A percentile compares a stretch with the other conserved stretches of the same genome.
phyloP scores from a whole-genome alignment of 2,888 invertebrate genomes.

The Trissolcus japonicus region DNA sequence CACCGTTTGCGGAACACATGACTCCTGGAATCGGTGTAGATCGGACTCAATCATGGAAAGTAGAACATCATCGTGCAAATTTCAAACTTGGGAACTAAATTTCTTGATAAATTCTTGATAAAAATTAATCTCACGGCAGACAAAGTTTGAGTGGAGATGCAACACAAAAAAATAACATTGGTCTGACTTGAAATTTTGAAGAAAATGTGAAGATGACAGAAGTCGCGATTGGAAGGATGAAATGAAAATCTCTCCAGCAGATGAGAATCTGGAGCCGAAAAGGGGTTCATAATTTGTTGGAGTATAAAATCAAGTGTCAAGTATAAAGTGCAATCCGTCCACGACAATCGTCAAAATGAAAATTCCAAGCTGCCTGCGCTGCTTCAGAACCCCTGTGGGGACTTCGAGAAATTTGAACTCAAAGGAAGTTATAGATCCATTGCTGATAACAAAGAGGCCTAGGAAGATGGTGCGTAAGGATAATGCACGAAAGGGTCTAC shows the following conservation, averaged over 20 bases:
- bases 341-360: conserved; percentile 60
- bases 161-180: too few species aligned
- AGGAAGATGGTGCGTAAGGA: conserved; percentile 36
- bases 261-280: too few species aligned
- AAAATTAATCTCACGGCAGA: too few species aligned
- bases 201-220: too few species aligned
- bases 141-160: too few species aligned
- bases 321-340: background rate
- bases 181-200: too few species aligned
- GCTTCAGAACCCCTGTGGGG: conserved; percentile 60
- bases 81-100: conserved; percentile 14
- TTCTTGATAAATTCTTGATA: too few species aligned
- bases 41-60: background rate
- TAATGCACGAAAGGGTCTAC: conserved; percentile 37
- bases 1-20: background rate
- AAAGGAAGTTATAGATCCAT: conserved; percentile 64
- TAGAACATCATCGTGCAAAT: conserved; percentile 6
- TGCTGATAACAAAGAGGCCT: conserved; percentile 68
- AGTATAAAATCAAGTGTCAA: background rate
- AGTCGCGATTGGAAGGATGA: too few species aligned
- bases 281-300: too few species aligned
- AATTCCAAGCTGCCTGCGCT: conserved; percentile 66
- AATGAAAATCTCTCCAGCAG: too few species aligned
- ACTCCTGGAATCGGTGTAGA: conserved; percentile 16
- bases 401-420: conserved; percentile 36